These are phyloP conservation scores for Bergia puertoricense DNA, from an alignment of 92 coral and sea anemone genomes.

Conservation along the genomic window DNA sequence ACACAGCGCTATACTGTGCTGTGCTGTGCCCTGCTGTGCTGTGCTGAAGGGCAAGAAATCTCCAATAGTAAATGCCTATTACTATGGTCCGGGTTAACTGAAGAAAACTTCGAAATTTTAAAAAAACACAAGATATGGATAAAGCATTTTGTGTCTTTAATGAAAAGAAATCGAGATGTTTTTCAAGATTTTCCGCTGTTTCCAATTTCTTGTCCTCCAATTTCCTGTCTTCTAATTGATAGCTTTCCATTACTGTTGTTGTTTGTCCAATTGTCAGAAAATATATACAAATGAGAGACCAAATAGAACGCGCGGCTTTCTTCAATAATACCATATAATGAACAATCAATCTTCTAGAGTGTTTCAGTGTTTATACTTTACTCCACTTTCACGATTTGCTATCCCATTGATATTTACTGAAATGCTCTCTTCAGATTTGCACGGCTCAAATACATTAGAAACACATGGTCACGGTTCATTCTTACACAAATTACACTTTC, in stretches of 20 bases:
- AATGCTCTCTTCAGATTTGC: neutral
- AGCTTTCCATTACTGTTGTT: neutral
- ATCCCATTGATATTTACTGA: neutral
- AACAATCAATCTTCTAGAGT: neutral
- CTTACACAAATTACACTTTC: neutral
- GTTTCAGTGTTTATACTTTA: neutral
- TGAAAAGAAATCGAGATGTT: neutral
- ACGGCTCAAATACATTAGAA: neutral
- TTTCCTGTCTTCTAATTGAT: neutral
- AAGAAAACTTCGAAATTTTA: no score
- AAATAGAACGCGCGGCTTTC: neutral
- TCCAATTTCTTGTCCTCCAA: neutral
- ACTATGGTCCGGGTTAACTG: no score
- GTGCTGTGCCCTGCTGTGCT: no score
- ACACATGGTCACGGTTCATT: neutral
- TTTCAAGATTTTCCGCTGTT: neutral
- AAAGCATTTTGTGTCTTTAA: neutral
- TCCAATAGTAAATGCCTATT: no score
- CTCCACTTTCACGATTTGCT: neutral
- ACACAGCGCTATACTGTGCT: no score
- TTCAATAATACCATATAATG: neutral
- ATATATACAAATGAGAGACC: neutral
- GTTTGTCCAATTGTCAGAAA: neutral
- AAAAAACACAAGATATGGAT: neutral
- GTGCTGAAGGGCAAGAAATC: no score